Percentiles rank a stretch among this genome's conserved stretches.
phyloP scores from a whole-genome alignment of 2,888 invertebrate species.

The Acleris laterana region DNA sequence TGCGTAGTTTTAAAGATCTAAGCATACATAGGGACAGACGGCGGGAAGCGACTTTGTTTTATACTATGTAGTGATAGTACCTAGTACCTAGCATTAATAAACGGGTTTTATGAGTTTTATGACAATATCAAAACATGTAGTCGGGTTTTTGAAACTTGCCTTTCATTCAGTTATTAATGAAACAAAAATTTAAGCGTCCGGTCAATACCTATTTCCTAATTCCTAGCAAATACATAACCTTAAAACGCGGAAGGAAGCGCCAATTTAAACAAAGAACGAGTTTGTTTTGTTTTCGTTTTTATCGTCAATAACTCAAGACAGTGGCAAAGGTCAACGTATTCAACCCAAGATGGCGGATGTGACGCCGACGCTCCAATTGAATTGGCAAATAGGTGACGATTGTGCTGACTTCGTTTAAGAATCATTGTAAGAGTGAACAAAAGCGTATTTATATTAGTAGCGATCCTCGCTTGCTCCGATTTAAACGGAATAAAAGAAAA shows the following conservation, averaged over 20 bases:
- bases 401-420: neutral
- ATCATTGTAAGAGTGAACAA: neutral
- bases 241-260: slow-evolving; percentile 13
- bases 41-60: too few relatives aligned
- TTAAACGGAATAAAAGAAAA: too few relatives aligned
- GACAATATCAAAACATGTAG: too few relatives aligned
- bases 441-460: neutral
- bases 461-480: too few relatives aligned
- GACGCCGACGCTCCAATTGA: neutral
- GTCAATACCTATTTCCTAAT: neutral
- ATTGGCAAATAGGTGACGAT: slow-evolving; percentile 19
- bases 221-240: neutral
- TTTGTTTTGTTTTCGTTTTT: slow-evolving; percentile 8
- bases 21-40: too few relatives aligned
- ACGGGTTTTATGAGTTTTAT: too few relatives aligned
- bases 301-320: slow-evolving; percentile 12
- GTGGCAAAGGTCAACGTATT: slow-evolving; percentile 32
- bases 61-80: too few relatives aligned
- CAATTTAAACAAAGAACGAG: slow-evolving; percentile 4
- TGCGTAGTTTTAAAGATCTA: too few relatives aligned
- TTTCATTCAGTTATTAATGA: too few relatives aligned
- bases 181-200: too few relatives aligned
- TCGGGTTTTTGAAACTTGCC: too few relatives aligned
- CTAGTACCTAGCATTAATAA: too few relatives aligned
- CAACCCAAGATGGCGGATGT: slow-evolving; percentile 29